Evolutionary conservation across 2,113 vertebrate species (phyloP), one percentile per base, ranked within the genome.

Genomic region (Microtus ochrogaster): DNA sequence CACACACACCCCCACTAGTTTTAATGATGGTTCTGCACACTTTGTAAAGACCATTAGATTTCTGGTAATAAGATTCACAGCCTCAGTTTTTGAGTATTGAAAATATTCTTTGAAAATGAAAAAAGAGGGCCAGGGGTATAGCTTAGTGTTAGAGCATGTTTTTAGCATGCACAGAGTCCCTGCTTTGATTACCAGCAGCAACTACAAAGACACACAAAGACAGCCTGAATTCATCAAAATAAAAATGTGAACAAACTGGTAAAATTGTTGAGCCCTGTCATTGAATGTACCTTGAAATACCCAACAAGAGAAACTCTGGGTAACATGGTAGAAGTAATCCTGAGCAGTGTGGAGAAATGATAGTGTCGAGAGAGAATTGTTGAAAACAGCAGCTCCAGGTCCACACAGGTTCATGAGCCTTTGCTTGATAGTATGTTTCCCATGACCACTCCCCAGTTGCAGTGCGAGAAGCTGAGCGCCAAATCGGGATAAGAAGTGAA

Each of bases 221-320:
- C 41, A 66, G 49, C 28, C 22, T 19, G 21, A 41, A 58, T 30
- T 65, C 58, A 65, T 26, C 77, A 39, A 78, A 82, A 41, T 78
- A 12, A 89, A 63, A 96, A 90, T 76, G 41, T 73, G 72, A 87
- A 49, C 68, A 88, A 5, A 70, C 76, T 83, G 63, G 58, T 90
- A 81, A 58, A 92, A 24, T 63, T 41, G 65, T 72, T 65, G 73
- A 91, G 68, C 13, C 36, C 14, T 72, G 7, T 91, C 66, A 21
- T 44, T 86, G 49, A 70, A 30, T 68, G 7, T 63, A 19, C 92
- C 16, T 82, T 17, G 28, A 89, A 91, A 77, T 81, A 19, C 17
- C 49, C 84, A 66, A 24, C 5, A 2, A 28, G 19, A 85, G 63
- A 76, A 52, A 44, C 19, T 33, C 90, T 3, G 70, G 89, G 19